Evolutionary conservation across 2,113 vertebrate genomes (phyloP), one percentile per base, ranked within the genome.

Genomic region (Oceanites oceanicus): DNA sequence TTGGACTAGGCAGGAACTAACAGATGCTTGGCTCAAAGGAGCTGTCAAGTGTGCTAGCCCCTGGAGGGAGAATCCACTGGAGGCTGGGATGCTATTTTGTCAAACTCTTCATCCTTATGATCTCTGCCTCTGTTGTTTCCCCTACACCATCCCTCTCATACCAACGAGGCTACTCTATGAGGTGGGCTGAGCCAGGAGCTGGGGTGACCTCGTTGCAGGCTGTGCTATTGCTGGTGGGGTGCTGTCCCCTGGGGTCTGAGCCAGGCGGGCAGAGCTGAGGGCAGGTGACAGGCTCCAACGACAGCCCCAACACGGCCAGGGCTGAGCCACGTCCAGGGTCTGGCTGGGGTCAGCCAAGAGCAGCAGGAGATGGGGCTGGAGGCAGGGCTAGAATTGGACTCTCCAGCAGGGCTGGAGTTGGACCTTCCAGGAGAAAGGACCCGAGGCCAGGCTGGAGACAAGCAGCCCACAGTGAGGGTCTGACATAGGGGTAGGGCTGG

Each of bases 261-360:
- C 10, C 3, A 2, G 40, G 23, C 0, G 1, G 52, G 50, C 23
- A 68, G 55, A 70, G 38, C 25, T n/a, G 30, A 22, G 30, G 6
- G 6, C 27, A 44, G 53, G 16, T 74, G 36, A 34, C 63, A 68
- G 50, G 7, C 42, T 74, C 14, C 61, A 49, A 7, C 1, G 6
- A 30, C 34, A 63, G 9, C 40, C 32, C 50, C 1, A 1, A 18
- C 13, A 45, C 0, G 1, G 2, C 13, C 1, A 2, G 18, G 47
- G 13, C 8, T 30, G 13, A 92, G 16, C 10, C 13, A 29, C 15
- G 30, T 59, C 42, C 27, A 34, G 59, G 8, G 7, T n/a, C n/a
- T 2, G 9, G n/a, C 29, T 3, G 2, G 10, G 1, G 0, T 45
- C 42, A 45, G 7, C 38, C 23, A 29, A 30, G 13, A 76, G 53